Base-by-base conservation (phyloP, 2,797 vertebrate genomes). In the Podarcis lilfordi region DNA sequence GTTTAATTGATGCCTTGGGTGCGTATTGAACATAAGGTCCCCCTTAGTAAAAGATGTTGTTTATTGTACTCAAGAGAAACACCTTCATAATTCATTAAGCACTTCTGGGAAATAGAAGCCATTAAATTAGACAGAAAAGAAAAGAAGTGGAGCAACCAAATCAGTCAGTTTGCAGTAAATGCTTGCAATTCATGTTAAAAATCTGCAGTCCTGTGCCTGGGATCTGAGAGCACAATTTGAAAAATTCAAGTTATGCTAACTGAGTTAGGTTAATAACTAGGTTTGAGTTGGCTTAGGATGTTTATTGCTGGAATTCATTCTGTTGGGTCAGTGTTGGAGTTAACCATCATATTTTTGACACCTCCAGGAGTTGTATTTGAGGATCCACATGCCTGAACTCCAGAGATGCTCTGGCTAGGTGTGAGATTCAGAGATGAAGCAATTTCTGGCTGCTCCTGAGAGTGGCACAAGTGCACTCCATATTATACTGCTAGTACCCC, bases 41-140 rank as follows among this genome's bases (percentile, higher is more conserved):
- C 77, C 55, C 8, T 88, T 87, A 92, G 87, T 91, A 94, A 96
- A 96, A 95, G 93, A 89, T 88, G 90, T 92, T 96, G 88, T 92
- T 96, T 94, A 94, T 92, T 95, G 81, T 82, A 25, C 89, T 91
- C 92, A 88, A 85, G 87, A 94, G 93, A 94, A 96, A 93, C 35
- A 87, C 89, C 90, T 96, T 95, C 88, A 82, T 94, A 94, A 96
- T 95, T 96, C 94, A 96, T 85, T 88, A 79, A 29, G 80, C 82
- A 93, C 80, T 95, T 94, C 85, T 93, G 87, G 61, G 84, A 95
- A 95, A 93, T 80, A 82, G 86, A 94, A 95, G 13, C 84, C 84
- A 91, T 94, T 94, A 83, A 91, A 91, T 91, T 84, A 91, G 91
- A 91, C 82, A 91, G 87, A 94, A 91, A 94, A 23, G n/a, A 43